These are phyloP conservation scores for Anguilla marmorata DNA, from an alignment of 2,797 vertebrate genomes.

Conservation along the genomic window DNA sequence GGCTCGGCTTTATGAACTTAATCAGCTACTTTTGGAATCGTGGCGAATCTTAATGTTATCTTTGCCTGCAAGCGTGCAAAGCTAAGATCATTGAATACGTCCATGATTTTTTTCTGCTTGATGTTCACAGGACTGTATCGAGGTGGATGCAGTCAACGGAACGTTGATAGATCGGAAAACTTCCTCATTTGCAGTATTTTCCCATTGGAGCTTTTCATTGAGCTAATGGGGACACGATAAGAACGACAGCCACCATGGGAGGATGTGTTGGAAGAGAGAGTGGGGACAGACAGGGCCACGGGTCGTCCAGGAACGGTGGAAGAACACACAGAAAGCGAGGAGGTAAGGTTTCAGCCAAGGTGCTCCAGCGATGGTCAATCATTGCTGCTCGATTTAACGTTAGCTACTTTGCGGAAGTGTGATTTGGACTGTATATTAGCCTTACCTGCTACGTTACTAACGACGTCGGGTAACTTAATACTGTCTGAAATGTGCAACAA, in stretches of 20 bases:
- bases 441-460: not conserved
- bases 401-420: not conserved
- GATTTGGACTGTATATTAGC: not conserved
- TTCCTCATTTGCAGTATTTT: not conserved
- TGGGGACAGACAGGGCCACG: slow-evolving; percentile 77
- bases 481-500: not conserved
- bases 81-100: not conserved
- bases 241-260: slow-evolving; percentile 82
- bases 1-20: not conserved
- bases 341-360: slow-evolving; percentile 70
- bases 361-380: not conserved
- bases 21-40: slow-evolving; percentile 13
- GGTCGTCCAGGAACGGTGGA: slow-evolving; percentile 72
- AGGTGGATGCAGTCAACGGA: not conserved
- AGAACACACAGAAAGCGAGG: slow-evolving; percentile 73
- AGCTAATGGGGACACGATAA: slow-evolving; percentile 63
- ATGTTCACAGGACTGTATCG: slow-evolving; percentile 19
- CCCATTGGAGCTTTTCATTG: slow-evolving; percentile 37
- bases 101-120: not conserved
- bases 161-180: slow-evolving; percentile 9
- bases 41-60: slow-evolving; percentile 37
- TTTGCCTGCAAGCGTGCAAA: not conserved
- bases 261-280: slow-evolving; percentile 93
- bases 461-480: not conserved
- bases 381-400: not conserved